phyloP scores from a whole-genome alignment of 92 coral and sea anemone species.

The Bergia sp. region DNA sequence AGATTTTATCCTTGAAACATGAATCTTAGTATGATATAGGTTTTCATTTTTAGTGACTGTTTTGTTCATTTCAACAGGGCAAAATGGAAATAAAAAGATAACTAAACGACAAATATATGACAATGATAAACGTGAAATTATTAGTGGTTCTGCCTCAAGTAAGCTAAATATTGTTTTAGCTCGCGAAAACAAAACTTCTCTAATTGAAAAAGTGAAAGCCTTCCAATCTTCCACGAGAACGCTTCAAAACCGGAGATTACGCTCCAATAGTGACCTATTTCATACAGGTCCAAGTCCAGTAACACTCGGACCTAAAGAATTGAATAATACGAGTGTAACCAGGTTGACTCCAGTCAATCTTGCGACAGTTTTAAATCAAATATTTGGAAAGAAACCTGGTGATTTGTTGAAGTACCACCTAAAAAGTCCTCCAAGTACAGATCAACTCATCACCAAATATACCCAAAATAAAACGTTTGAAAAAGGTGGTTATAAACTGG shows the following conservation, averaged over 20 bases:
- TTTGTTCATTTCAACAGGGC: neutral
- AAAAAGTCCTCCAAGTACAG: neutral
- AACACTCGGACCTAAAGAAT: neutral
- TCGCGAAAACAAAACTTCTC: neutral
- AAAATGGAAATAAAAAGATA: slow-evolving; percentile 9
- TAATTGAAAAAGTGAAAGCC: neutral
- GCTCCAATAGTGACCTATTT: neutral
- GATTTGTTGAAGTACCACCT: neutral
- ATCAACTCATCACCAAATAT: neutral
- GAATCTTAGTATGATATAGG: too few species aligned
- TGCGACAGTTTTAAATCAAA: neutral
- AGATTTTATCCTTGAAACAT: too few species aligned
- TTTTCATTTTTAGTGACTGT: neutral
- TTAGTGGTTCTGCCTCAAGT: neutral
- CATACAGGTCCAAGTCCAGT: neutral
- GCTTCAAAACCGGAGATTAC: neutral
- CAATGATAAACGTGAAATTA: neutral
- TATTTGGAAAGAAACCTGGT: neutral
- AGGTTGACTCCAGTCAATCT: neutral
- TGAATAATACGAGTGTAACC: neutral
- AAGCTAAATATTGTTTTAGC: neutral
- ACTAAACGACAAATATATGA: neutral
- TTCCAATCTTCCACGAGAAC: too few species aligned
- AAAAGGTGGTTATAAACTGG: neutral
- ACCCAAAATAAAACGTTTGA: neutral